Percentiles rank a stretch among this genome's conserved stretches.
These are phyloP conservation scores for Xestoiulus laeticollis DNA, from an alignment of 2,888 invertebrate species.

Conservation along the genomic window DNA sequence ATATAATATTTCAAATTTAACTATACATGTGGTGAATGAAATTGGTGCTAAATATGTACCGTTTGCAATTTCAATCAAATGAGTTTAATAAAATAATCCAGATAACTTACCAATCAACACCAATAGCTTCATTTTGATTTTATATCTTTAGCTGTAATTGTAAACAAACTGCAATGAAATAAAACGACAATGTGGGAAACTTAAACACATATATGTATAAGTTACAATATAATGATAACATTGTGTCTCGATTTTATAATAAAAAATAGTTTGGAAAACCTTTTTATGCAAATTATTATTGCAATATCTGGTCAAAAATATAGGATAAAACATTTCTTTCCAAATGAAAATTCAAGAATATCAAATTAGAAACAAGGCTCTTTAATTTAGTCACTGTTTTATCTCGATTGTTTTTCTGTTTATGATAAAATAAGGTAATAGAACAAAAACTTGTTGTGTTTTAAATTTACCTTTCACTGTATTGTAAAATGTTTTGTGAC, in stretches of 20 bases:
- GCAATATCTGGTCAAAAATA: not conserved
- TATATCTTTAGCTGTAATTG: not conserved
- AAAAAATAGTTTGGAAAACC: not conserved
- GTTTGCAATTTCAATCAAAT: not conserved
- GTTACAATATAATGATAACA: too few relatives aligned
- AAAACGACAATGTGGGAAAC: not conserved
- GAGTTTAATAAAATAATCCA: not conserved
- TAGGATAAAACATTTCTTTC: too few relatives aligned
- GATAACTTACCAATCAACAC: constrained; percentile 1
- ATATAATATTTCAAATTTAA: not conserved
- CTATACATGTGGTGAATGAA: not conserved
- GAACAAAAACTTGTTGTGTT: too few relatives aligned
- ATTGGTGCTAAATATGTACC: too few relatives aligned
- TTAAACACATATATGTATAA: not conserved
- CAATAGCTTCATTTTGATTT: not conserved
- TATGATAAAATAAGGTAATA: too few relatives aligned
- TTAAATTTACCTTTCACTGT: too few relatives aligned
- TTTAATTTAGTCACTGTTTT: too few relatives aligned
- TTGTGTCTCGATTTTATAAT: too few relatives aligned
- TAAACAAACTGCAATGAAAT: not conserved
- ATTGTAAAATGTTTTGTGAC: not conserved
- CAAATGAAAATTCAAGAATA: too few relatives aligned
- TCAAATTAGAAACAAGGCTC: too few relatives aligned
- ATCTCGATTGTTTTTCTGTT: too few relatives aligned
- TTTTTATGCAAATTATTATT: not conserved